These are phyloP conservation scores for Anoplolepis gracilipes DNA, from an alignment of 1,140 invertebrate species.

Conservation along the genomic window DNA sequence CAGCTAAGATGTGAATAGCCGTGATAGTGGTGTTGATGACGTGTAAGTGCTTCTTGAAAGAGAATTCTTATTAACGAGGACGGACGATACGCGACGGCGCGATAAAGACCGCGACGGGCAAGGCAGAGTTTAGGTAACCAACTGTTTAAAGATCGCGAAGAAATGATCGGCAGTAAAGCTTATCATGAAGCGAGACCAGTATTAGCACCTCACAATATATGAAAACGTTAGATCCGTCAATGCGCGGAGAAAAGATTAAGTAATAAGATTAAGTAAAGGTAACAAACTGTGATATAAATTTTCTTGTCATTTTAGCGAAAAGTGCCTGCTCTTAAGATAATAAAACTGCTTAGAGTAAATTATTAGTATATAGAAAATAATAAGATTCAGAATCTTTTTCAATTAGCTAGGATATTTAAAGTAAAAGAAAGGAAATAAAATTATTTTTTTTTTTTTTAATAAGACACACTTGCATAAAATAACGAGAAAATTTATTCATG, in stretches of 20 bases:
- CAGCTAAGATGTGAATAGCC: not conserved
- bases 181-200: conserved; percentile 60
- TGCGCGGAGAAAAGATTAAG: conserved; percentile 50
- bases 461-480: conserved; percentile 40
- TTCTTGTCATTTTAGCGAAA: conserved; percentile 61
- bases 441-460: not conserved
- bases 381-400: not conserved
- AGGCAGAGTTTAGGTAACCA: conserved; percentile 34
- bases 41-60: conserved; percentile 8
- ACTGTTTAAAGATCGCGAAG: conserved; percentile 19
- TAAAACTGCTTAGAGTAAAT: conserved; percentile 22
- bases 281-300: conserved; percentile 52
- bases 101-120: conserved; percentile 62
- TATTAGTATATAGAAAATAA: conserved; percentile 5
- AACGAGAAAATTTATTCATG: conserved; percentile 59
- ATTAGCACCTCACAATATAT: conserved; percentile 49
- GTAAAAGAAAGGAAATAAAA: not conserved
- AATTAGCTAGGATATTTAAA: conserved; percentile 46
- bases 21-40: not conserved
- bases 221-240: conserved; percentile 17
- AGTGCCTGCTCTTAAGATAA: not conserved
- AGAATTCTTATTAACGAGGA: conserved; percentile 69
- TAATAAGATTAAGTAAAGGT: conserved; percentile 65
- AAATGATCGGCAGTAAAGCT: conserved; percentile 68
- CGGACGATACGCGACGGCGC: conserved; percentile 56